Evolutionary conservation across 2,888 invertebrate species (phyloP).

Genomic region (Ceramica pisi): DNA sequence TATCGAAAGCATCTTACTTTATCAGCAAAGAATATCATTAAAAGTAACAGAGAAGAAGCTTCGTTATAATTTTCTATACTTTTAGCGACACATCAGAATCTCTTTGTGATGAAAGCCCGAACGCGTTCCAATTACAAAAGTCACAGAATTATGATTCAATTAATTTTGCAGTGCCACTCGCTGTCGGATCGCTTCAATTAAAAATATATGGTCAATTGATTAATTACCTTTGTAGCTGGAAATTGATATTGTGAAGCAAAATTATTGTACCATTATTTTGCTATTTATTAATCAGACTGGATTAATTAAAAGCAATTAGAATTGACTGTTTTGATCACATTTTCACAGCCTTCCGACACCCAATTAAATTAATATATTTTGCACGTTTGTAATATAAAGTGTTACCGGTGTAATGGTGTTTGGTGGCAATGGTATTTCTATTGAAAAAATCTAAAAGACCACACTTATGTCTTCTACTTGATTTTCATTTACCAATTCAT

Average conservation of each 20-base stretch:
- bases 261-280: background rate
- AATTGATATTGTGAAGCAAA: constrained; percentile 3
- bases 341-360: background rate
- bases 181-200: constrained; percentile 38
- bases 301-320: background rate
- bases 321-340: background rate
- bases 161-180: constrained; percentile 57
- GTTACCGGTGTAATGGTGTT: too few relatives aligned
- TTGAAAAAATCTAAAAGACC: background rate
- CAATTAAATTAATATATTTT: background rate
- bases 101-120: constrained; percentile 3
- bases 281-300: background rate
- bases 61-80: constrained; percentile 14
- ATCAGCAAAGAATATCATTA: background rate
- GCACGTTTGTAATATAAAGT: too few relatives aligned
- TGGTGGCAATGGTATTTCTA: too few relatives aligned
- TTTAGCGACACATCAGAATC: background rate
- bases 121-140: constrained; percentile 20
- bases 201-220: constrained; percentile 32
- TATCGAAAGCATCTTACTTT: background rate
- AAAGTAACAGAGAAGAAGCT: background rate
- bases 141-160: constrained; percentile 61
- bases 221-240: constrained; percentile 4
- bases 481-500: background rate
- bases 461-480: background rate